A percentile compares a stretch with the other conserved stretches of the same genome.
phyloP scores from a whole-genome alignment of 2,797 vertebrate species.

The Rhinophrynus dorsalis region DNA sequence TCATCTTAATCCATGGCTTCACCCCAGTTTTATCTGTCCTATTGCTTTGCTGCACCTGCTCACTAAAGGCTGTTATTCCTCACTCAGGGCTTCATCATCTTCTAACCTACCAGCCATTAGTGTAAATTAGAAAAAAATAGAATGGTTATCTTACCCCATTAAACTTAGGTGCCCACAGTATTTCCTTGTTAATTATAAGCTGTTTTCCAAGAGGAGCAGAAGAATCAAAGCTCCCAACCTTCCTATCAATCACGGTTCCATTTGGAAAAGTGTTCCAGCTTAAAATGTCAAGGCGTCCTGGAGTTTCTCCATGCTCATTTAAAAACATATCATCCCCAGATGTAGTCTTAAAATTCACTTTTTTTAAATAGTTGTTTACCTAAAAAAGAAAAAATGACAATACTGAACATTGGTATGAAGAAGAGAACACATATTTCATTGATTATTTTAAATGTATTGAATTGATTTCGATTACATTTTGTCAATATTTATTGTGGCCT shows the following conservation, averaged over 20 bases:
- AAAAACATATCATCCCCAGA: neutral
- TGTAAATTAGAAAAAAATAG: too few species aligned
- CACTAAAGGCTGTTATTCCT: too few species aligned
- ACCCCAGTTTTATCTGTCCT: too few species aligned
- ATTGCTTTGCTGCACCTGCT: too few species aligned
- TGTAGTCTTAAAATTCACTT: neutral
- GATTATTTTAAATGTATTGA: too few species aligned
- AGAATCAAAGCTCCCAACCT: neutral
- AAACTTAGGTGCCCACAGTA: neutral
- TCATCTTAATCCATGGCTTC: too few species aligned
- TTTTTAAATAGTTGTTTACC: neutral
- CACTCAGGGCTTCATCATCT: too few species aligned
- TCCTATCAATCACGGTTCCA: neutral
- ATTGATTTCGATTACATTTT: too few species aligned
- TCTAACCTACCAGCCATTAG: too few species aligned
- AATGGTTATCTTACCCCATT: neutral
- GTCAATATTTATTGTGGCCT: too few species aligned
- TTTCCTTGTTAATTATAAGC: neutral
- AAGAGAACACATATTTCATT: too few species aligned
- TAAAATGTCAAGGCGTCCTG: neutral
- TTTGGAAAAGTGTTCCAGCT: neutral
- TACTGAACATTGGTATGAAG: too few species aligned
- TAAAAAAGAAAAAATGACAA: neutral
- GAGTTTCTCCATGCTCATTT: neutral
- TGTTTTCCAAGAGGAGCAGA: neutral